Evolutionary conservation across 2,113 vertebrate genomes (phyloP), one percentile per base, ranked within the genome.

Genomic region (Hippocampus comes): DNA sequence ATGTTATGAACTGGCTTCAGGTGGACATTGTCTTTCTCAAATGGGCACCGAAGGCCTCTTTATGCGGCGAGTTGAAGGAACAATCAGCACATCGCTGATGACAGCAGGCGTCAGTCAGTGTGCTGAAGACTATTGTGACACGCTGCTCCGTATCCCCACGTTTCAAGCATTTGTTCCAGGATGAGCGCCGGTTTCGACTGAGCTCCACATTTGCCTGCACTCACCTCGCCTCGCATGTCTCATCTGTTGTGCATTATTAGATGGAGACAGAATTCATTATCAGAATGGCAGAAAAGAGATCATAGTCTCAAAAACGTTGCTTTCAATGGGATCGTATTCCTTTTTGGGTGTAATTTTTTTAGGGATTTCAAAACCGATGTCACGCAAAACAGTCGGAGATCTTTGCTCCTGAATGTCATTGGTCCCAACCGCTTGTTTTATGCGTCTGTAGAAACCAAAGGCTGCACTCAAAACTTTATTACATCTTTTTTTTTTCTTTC

Each of bases 241-340:
- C 85, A 87, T 90, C 81, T 89, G 86, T 68, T 81, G 64, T 63
- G 71, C 64, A 81, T 88, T 82, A 86, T 83, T 57, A 78, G 17
- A 66, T 76, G 77, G 70, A 77, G 60, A 76, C 75, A 14, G 30
- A 71, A 61, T 64, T 66, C 25, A 17, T 38, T 69, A 53, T 80
- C 61, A 71, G 63, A 71, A 72, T 38, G 27, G 3, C 38, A 61
- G 67, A 73, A 57, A 18, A 60, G 48, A 76, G 64, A 63, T 63
- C 68, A 34, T 57, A 14, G 14, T 25, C 25, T 51, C 23, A 34
- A 48, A 48, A 61, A 49, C 56, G 63, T 17, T 55, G n/a, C 38
- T 71, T 20, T 25, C 53, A 15, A 46, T 14, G n/a, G 49, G 64
- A 78, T 75, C n/a, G 23, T 18, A n/a, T 74, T 72, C 34, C 51